These are phyloP conservation scores for Aphis gossypii DNA, from an alignment of 1,140 invertebrate genomes.

Conservation along the genomic window DNA sequence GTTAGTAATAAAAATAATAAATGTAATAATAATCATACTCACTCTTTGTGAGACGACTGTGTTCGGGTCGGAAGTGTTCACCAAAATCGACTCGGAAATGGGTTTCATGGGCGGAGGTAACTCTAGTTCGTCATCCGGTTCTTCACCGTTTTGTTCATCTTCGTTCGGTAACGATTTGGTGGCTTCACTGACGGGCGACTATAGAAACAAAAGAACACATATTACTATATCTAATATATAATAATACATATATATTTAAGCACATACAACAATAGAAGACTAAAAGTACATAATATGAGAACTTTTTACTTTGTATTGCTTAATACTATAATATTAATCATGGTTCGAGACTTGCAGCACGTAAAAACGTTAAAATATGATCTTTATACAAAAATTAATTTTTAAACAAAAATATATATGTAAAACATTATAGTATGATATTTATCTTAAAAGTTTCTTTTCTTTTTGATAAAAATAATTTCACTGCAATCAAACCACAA, in stretches of 20 bases:
- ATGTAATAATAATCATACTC: neutral
- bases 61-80: conserved; percentile 59
- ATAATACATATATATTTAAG: neutral
- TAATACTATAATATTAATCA: neutral
- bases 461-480: no score
- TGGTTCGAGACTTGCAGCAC: neutral
- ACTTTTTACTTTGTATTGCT: neutral
- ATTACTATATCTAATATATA: neutral
- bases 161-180: conserved; percentile 60
- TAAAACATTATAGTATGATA: neutral
- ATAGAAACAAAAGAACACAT: neutral
- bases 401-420: neutral
- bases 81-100: conserved; percentile 79
- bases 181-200: conserved; percentile 52
- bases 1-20: neutral
- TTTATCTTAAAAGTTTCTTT: neutral
- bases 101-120: conserved; percentile 95
- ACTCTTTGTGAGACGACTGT: conserved; percentile 45
- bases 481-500: no score
- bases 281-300: neutral
- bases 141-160: conserved; percentile 67
- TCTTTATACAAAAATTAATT: no score
- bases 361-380: neutral
- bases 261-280: no score
- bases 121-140: conserved; percentile 82